phyloP scores from a whole-genome alignment of 1,140 invertebrate genomes.

The Rhagoletis zephyria region DNA sequence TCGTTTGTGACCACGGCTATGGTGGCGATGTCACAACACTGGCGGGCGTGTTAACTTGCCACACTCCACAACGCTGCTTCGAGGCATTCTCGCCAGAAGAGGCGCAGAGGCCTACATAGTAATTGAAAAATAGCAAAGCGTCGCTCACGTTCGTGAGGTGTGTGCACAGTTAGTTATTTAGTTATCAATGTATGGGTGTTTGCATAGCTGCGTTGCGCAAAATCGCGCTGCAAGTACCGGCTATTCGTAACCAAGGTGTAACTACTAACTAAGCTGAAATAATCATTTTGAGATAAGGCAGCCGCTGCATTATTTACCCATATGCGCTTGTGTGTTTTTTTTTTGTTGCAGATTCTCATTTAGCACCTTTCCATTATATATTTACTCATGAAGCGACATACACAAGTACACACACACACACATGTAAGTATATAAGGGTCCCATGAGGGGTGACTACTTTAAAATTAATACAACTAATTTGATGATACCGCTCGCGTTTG shows the following conservation, averaged over 20 bases:
- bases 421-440: no score
- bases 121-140: slow-evolving; percentile 35
- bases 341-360: neutral
- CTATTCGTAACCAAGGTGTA: neutral
- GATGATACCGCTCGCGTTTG: neutral
- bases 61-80: neutral
- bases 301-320: neutral
- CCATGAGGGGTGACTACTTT: neutral
- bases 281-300: neutral
- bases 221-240: neutral
- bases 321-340: neutral
- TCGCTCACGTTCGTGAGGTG: neutral
- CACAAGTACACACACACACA: no score
- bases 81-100: neutral
- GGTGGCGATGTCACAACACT: no score
- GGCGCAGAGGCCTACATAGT: neutral
- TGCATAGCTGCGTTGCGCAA: neutral
- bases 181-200: slow-evolving; percentile 11
- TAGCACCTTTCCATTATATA: neutral
- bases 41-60: slow-evolving; percentile 31
- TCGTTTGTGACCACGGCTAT: neutral
- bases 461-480: slow-evolving; percentile 47
- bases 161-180: neutral
- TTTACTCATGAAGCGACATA: neutral
- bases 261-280: neutral